These are phyloP conservation scores for Listronotus bonariensis DNA, from an alignment of 1,140 invertebrate genomes.

Conservation along the genomic window DNA sequence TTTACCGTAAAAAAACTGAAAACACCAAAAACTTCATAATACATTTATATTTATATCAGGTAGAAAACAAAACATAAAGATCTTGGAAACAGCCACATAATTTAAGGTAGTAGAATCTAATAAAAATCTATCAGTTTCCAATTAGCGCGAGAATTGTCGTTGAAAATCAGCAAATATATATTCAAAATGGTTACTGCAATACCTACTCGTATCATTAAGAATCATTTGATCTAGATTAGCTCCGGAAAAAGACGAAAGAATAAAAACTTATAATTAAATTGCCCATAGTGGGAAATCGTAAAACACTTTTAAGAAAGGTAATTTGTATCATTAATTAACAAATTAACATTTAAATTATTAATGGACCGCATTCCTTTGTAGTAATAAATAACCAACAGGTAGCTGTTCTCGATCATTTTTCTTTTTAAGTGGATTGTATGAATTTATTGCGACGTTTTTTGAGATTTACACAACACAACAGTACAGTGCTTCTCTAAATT, in stretches of 20 bases:
- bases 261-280: slow-evolving; percentile 45
- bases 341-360: slow-evolving; percentile 57
- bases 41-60: no score
- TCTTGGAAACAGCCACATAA: slow-evolving; percentile 21
- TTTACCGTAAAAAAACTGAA: no score
- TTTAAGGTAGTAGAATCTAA: slow-evolving; percentile 33
- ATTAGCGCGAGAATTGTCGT: slow-evolving; percentile 39
- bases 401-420: slow-evolving; percentile 37
- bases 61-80: slow-evolving; percentile 1
- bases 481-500: no score
- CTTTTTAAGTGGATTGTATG: slow-evolving; percentile 11
- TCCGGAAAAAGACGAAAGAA: slow-evolving; percentile 19
- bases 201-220: slow-evolving; percentile 39
- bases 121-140: slow-evolving; percentile 37
- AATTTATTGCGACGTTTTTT: no score
- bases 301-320: slow-evolving; percentile 53
- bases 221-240: slow-evolving; percentile 45
- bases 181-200: slow-evolving; percentile 39
- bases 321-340: slow-evolving; percentile 57
- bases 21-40: no score
- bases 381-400: slow-evolving; percentile 44
- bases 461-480: no score
- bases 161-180: slow-evolving; percentile 45
- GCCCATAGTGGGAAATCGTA: slow-evolving; percentile 50
- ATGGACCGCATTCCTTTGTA: slow-evolving; percentile 46